phyloP scores from a whole-genome alignment of 2,888 invertebrate species.

The Cataglyphis cursor region DNA sequence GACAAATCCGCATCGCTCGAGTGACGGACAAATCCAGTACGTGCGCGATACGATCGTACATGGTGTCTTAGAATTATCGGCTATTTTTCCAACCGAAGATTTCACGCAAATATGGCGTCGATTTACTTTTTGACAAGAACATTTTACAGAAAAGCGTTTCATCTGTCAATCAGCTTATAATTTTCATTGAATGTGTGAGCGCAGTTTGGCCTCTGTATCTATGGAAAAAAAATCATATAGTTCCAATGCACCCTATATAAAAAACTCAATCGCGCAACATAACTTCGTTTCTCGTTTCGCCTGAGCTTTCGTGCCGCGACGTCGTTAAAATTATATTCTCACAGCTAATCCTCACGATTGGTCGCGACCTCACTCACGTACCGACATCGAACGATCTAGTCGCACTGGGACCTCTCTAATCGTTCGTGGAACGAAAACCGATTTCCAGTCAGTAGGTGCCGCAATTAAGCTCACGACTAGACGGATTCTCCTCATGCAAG shows the following conservation, averaged over 20 bases:
- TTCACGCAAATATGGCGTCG: neutral
- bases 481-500: slow-evolving; percentile 1
- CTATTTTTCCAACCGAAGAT: neutral
- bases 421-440: slow-evolving; percentile 50
- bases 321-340: slow-evolving; percentile 74
- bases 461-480: slow-evolving; percentile 42
- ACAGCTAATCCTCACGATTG: slow-evolving; percentile 69
- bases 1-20: slow-evolving; percentile 41
- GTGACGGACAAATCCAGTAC: slow-evolving; percentile 20
- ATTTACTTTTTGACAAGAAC: neutral
- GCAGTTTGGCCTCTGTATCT: neutral
- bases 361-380: slow-evolving; percentile 61
- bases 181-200: neutral
- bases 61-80: neutral
- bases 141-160: too few relatives aligned
- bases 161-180: neutral
- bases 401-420: slow-evolving; percentile 50
- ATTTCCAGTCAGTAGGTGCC: slow-evolving; percentile 39
- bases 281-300: slow-evolving; percentile 62
- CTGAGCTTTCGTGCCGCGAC: slow-evolving; percentile 71
- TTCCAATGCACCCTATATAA: neutral
- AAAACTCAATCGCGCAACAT: slow-evolving; percentile 34
- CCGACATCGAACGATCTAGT: slow-evolving; percentile 29
- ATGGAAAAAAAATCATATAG: neutral
- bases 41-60: neutral